phyloP scores from a whole-genome alignment of 1,140 invertebrate species.

The Acromyrmex charruanus region DNA sequence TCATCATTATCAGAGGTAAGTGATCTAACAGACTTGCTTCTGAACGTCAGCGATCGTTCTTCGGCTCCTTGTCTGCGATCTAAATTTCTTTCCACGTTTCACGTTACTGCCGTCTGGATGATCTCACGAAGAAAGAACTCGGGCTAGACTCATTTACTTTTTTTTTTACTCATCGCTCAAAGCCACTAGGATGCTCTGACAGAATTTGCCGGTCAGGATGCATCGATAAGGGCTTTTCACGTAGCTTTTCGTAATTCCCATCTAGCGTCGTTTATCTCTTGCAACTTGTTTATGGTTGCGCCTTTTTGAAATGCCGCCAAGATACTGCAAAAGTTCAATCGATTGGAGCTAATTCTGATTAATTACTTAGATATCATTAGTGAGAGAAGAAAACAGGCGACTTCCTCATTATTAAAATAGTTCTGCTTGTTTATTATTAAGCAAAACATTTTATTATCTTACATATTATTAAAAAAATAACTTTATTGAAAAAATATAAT shows the following conservation, averaged over 20 bases:
- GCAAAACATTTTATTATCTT: background rate
- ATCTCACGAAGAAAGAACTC: constrained; percentile 50
- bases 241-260: constrained; percentile 32
- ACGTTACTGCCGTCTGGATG: constrained; percentile 46
- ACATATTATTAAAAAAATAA: background rate
- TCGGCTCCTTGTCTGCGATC: constrained; percentile 26
- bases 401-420: background rate
- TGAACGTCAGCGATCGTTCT: constrained; percentile 9
- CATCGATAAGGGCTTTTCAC: constrained; percentile 48
- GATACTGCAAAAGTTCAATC: constrained; percentile 54
- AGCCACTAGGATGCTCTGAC: constrained; percentile 68
- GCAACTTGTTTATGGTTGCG: constrained; percentile 51
- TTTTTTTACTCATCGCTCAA: constrained; percentile 73
- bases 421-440: constrained; percentile 7
- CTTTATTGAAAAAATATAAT: background rate
- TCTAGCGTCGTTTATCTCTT: constrained; percentile 39
- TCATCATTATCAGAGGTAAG: constrained; percentile 28
- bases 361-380: constrained; percentile 33
- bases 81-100: constrained; percentile 50
- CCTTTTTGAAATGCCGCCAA: constrained; percentile 41
- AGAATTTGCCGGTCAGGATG: constrained; percentile 51
- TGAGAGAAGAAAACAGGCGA: background rate
- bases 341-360: constrained; percentile 56
- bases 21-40: constrained; percentile 30
- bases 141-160: constrained; percentile 37